A percentile compares a stretch with the other conserved stretches of the same genome.
phyloP scores from a whole-genome alignment of 2,113 vertebrate genomes.

The Anser brachyrhynchus region DNA sequence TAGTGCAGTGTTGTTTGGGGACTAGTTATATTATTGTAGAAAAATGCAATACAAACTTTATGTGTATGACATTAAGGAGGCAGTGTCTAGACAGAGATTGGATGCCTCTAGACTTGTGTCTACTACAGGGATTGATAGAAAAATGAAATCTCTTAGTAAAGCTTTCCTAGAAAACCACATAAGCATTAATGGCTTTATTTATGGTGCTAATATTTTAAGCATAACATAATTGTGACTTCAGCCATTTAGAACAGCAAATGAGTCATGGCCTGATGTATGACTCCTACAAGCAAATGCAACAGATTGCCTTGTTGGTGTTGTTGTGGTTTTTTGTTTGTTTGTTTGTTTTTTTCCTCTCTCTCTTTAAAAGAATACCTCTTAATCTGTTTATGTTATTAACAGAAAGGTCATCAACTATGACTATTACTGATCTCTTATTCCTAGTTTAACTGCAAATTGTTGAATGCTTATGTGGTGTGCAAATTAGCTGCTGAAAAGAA shows the following conservation, averaged over 20 bases:
- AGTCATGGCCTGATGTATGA: neutral
- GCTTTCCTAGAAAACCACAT: constrained; percentile 37
- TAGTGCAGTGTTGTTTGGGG: neutral
- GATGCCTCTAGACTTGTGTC: neutral
- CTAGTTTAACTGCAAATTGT: constrained; percentile 60
- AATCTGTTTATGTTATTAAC: neutral
- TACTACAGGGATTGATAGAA: neutral
- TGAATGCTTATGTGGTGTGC: constrained; percentile 56
- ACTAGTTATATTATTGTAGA: neutral
- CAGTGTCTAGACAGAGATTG: neutral
- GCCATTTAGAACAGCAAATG: constrained; percentile 21
- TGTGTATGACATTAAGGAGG: neutral
- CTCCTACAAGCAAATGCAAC: neutral
- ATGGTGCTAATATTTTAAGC: neutral
- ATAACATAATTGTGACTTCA: constrained; percentile 35
- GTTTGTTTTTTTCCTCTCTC: neutral
- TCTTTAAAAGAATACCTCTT: neutral
- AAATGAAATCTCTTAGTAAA: constrained; percentile 23
- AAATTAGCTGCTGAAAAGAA: constrained; percentile 72
- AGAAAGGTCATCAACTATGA: constrained; percentile 41
- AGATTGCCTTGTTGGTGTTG: neutral
- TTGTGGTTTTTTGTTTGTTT: neutral
- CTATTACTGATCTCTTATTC: constrained; percentile 43
- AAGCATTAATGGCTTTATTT: constrained; percentile 43
- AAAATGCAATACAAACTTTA: neutral